These are phyloP conservation scores for human (Homo sapiens) DNA, from an alignment of 2,113 vertebrate species.

Conservation along the genomic window GRCh38 chr1:82656001-82656500, in stretches of 20 bases:
- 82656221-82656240: slow-evolving; percentile 19
- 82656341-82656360: slow-evolving; percentile 14
- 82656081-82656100: slow-evolving; percentile 59
- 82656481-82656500: background rate
- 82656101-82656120: slow-evolving; percentile 56
- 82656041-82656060: slow-evolving; percentile 60
- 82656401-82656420: slow-evolving; percentile 56
- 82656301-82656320: slow-evolving; percentile 27
- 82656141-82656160: slow-evolving; percentile 51
- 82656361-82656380: slow-evolving; percentile 19
- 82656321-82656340: slow-evolving; percentile 32
- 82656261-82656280: slow-evolving; percentile 44
- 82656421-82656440: background rate
- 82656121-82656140: slow-evolving; percentile 57
- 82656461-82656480: background rate
- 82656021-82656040: background rate
- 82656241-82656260: slow-evolving; percentile 43
- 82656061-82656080: slow-evolving; percentile 12
- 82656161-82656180: slow-evolving; percentile 55
- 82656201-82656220: slow-evolving; percentile 43
- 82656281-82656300: slow-evolving; percentile 3
- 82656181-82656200: slow-evolving; percentile 59
- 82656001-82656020: slow-evolving; percentile 1
- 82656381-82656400: slow-evolving; percentile 31
- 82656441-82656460: background rate